Evolutionary conservation across 1,140 invertebrate genomes (phyloP), one percentile per base, ranked within the genome.

Genomic region (Lamellibrachia luymesi): DNA sequence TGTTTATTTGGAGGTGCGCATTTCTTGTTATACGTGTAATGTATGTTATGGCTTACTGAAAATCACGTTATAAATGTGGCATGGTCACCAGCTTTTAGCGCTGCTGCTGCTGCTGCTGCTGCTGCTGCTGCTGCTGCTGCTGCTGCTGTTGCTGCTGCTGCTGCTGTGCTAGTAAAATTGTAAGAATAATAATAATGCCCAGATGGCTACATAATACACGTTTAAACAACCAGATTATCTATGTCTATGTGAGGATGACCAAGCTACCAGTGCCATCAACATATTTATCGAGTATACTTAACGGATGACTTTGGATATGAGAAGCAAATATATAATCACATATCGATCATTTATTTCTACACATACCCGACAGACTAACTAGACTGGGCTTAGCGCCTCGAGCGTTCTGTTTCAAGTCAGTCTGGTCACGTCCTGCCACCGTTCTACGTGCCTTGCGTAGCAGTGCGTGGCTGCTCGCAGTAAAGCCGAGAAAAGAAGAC

Each of bases 81-180:
- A 38, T 38, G 38, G 38, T 38, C 38, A 38, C 38, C 50, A 92
- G 38, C 38, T 38, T 38, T 38, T 38, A 38, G 38, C 38, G 38
- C 92, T 92, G 22, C 92, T 92, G 17, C 92, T 92, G 22, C 92
- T 92, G 17, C 92, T 92, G 22, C 92, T 92, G 17, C 92, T 92
- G 22, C 92, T 92, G 17, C 92, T 92, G 22, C 92, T 92, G 17
- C 92, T 92, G 22, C 92, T 92, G 17, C 92, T 92, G 22, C 92
- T 92, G 17, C 92, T 92, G 22, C 92, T 92, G 17, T 2, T 92
- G 22, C 92, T 92, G 17, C 92, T 92, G 22, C 92, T 92, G 17
- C 92, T 92, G 22, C 92, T 92, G 17, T 2, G 38, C 38, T 38
- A 38, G 38, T 38, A 38, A 38, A 38, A 38, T 38, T 38, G 0